Base-by-base conservation (phyloP, 2,888 invertebrate species). In the Brachycybe producta region DNA sequence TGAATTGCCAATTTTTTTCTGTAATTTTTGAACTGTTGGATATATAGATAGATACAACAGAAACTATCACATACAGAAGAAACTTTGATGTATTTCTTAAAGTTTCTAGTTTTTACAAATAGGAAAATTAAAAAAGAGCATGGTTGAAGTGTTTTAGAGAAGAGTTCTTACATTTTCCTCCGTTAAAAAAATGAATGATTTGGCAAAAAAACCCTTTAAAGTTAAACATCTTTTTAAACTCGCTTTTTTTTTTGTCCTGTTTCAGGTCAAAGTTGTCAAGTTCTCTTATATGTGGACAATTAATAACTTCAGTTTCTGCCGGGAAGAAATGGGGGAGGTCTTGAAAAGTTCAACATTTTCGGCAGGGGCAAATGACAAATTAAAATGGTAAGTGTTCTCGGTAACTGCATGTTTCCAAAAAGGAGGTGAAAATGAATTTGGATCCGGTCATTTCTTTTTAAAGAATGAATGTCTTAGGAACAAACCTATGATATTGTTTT, bases 211-310 rank as follows among this genome's bases (percentile, higher is more conserved):
- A n/a, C n/a, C n/a, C n/a, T n/a, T n/a, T n/a, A n/a, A n/a, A n/a
- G n/a, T n/a, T n/a, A n/a, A n/a, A n/a, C n/a, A n/a, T n/a, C n/a
- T n/a, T n/a, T n/a, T n/a, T n/a, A n/a, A n/a, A n/a, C n/a, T n/a
- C n/a, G n/a, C n/a, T 34, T 48, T 35, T n/a, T 35, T 42, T 39
- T 26, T 11, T 52, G 11, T 32, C 13, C 24, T n/a, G 23, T 60
- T 61, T 23, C 81, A 94, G 92, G 95, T 97, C 70, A 97, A 97
- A 82, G 97, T 98, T 73, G 92, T 97, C 63, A 98, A 98, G 76
- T 98, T 99, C 80, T 95, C 94, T 74, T 98, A 98, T 74, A 97
- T 98, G 91, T 98, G 98, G 98, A 98, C 98, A 70, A 98, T 98
- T 76, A 97, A 97, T 76, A 98, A 99, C 80, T 98, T 98, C 76